These are phyloP conservation scores for Melanchra persicariae DNA, from an alignment of 2,888 invertebrate species.

Conservation along the genomic window DNA sequence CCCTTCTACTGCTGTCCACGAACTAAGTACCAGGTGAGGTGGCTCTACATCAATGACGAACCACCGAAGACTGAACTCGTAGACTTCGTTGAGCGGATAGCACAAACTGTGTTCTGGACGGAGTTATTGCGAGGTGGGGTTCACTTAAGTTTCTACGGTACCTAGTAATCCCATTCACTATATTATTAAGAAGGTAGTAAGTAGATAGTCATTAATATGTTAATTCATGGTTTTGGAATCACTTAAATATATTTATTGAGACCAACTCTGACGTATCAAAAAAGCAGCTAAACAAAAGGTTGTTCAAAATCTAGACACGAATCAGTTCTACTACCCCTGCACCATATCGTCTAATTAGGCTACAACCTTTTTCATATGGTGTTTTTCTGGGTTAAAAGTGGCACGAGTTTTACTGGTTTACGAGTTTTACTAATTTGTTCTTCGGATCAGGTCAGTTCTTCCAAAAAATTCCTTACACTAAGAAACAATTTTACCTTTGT, in stretches of 20 bases:
- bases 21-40: conserved; percentile 80
- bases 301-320: too few relatives aligned
- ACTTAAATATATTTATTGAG: too few relatives aligned
- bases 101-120: conserved; percentile 93
- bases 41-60: conserved; percentile 91
- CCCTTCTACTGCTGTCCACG: conserved; percentile 78
- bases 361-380: too few relatives aligned
- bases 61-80: conserved; percentile 91
- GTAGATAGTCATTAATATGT: too few relatives aligned
- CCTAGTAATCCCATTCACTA: too few relatives aligned
- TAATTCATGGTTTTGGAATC: too few relatives aligned
- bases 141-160: conserved; percentile 48
- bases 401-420: too few relatives aligned
- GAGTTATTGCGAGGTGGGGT: conserved; percentile 93
- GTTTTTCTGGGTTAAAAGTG: too few relatives aligned
- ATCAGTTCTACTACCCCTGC: too few relatives aligned
- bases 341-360: too few relatives aligned
- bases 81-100: conserved; percentile 94
- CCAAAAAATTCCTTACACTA: not conserved
- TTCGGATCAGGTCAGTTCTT: too few relatives aligned
- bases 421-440: too few relatives aligned
- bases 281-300: not conserved
- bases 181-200: not conserved
- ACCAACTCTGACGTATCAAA: not conserved
- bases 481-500: not conserved